Base-by-base conservation (phyloP, 2,113 vertebrate species). In the Electrona antarctica region DNA sequence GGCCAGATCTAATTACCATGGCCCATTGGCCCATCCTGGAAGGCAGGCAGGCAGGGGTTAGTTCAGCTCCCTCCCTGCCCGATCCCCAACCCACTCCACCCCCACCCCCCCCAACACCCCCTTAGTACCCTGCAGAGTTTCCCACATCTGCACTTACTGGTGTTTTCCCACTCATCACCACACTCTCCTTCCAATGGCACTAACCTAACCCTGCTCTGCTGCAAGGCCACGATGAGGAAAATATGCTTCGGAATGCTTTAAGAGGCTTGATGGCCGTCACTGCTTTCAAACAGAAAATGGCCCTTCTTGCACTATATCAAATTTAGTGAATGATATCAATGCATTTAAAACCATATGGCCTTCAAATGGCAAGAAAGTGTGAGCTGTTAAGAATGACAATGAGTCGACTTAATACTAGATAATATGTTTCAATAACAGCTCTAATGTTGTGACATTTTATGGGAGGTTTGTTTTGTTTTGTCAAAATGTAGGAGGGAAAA, bases 1-100 rank as follows among this genome's bases (percentile, higher is more conserved):
- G 93, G 93, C 91, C 92, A 74, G 90, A 87, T 90, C 92, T 92
- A 93, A 95, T 97, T 96, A 96, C 96, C 95, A 95, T 96, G 95
- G 93, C 90, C 92, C 93, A 93, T 90, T 91, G 91, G 87, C 93
- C 87, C 83, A 87, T 82, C 83, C 88, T 88, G 82, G 88, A 8
- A 47, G 60, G 60, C 60, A 14, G 60, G 60, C 60, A 90, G 85
- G 86, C 84, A 87, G 86, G 80, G 83, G 88, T 89, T 80, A 84
- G 85, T 75, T 87, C 80, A 77, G 72, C 75, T 75, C 91, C 78
- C 88, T 89, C 83, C 82, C 87, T 78, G 79, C 87, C 84, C 83
- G 77, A 81, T 85, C 84, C 78, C 81, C 33, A 77, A 66, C 69
- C 29, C 71, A 0, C 65, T 62, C 51, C 60, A 21, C 21, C 66